Evolutionary conservation across 2,113 vertebrate genomes (phyloP).

Genomic region (Copsychus sechellarum): DNA sequence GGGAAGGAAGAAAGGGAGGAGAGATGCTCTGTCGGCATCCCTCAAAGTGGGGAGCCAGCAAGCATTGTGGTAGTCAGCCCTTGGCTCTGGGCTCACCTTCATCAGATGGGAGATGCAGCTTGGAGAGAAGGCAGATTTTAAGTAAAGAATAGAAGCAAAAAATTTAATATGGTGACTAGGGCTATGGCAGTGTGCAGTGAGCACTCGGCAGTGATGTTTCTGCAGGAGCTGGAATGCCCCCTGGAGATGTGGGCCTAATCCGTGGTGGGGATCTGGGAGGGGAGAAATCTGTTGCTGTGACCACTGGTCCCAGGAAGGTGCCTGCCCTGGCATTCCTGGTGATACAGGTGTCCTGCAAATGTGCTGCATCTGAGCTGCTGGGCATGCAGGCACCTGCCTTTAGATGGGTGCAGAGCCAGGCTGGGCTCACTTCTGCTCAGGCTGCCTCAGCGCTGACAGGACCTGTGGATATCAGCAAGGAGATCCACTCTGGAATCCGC

Average conservation of each 20-base stretch:
- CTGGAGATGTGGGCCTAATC: not conserved
- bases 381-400: not conserved
- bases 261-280: not conserved
- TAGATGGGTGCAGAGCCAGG: not conserved
- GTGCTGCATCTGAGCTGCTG: not conserved
- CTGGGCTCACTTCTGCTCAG: not conserved
- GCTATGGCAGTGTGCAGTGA: accelerated
- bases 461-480: not conserved
- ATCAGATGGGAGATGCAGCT: not conserved
- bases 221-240: not conserved
- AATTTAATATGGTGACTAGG: not conserved
- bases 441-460: accelerated
- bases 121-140: not conserved
- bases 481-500: not conserved
- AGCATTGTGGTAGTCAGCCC: not conserved
- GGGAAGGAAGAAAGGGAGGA: not conserved
- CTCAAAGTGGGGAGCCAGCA: accelerated
- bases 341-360: not conserved
- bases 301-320: not conserved
- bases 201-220: accelerated
- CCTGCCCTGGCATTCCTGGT: not conserved
- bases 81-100: not conserved
- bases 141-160: not conserved
- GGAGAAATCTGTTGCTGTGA: not conserved
- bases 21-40: not conserved